phyloP scores from a whole-genome alignment of 1,140 invertebrate species.

The Druon quercuslanigerum region DNA sequence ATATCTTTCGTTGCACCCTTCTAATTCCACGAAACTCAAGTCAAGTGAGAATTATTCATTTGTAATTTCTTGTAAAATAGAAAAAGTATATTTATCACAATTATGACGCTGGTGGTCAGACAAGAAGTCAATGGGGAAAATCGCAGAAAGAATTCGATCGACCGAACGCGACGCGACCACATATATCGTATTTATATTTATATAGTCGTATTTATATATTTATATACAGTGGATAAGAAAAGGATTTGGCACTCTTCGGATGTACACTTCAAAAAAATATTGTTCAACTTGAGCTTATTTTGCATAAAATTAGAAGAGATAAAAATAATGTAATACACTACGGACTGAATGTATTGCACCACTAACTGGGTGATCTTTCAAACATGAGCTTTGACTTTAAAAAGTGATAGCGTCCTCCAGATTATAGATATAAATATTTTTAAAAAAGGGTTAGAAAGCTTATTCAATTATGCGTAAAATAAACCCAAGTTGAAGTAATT shows the following conservation, averaged over 20 bases:
- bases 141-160: conserved; percentile 59
- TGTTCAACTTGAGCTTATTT: background rate
- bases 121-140: conserved; percentile 15
- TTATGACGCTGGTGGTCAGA: conserved; percentile 4
- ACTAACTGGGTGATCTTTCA: too few species aligned
- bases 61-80: conserved; percentile 3
- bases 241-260: conserved; percentile 46
- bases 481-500: too few species aligned
- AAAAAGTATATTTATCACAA: conserved; percentile 31
- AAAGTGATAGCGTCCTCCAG: too few species aligned
- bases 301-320: background rate
- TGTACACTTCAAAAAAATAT: conserved; percentile 34
- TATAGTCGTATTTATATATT: conserved; percentile 70
- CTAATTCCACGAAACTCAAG: background rate
- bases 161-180: conserved; percentile 63
- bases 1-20: conserved; percentile 3
- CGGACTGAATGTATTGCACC: too few species aligned
- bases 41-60: conserved; percentile 10
- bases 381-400: too few species aligned
- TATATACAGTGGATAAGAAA: conserved; percentile 67
- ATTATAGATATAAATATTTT: too few species aligned
- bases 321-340: too few species aligned
- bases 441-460: too few species aligned
- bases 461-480: too few species aligned
- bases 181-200: conserved; percentile 63